Conservation (phyloP, 2,797 vertebrate genomes). For the Cyclura pinguis region DNA sequence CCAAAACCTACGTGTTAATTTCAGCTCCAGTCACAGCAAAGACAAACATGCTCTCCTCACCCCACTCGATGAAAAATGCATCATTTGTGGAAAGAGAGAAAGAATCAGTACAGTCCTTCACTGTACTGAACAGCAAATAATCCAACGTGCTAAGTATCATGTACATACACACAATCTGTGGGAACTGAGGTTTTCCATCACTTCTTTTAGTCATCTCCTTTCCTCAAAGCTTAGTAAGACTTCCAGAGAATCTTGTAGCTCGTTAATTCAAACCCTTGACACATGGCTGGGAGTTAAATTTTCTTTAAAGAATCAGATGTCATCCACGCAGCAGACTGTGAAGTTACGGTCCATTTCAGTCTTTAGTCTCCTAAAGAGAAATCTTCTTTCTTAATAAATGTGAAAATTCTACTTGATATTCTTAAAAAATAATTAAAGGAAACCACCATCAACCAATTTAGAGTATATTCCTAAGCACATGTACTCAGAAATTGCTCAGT, state of each 20-base stretch:
- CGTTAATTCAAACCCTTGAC: conserved; percentile 57
- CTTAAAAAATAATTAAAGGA: background rate
- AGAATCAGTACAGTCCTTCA: conserved; percentile 26
- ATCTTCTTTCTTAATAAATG: background rate
- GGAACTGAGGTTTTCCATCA: background rate
- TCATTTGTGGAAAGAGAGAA: conserved; percentile 25
- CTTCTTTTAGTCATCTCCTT: conserved; percentile 26
- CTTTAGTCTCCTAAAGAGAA: background rate
- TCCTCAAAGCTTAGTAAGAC: conserved; percentile 54
- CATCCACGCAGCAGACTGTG: conserved; percentile 2
- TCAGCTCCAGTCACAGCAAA: conserved; percentile 67
- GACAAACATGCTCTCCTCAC: conserved; percentile 44
- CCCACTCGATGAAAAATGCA: conserved; percentile 25
- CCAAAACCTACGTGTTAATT: conserved; percentile 71
- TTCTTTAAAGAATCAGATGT: conserved; percentile 49
- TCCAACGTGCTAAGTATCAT: conserved; percentile 14
- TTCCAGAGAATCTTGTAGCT: conserved; percentile 58
- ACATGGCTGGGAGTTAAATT: conserved; percentile 53
- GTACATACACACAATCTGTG: conserved; percentile 24
- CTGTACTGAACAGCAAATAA: conserved; percentile 40
- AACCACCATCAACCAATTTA: background rate
- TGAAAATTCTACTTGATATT: background rate
- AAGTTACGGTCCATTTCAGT: conserved; percentile 9
- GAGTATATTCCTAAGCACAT: no score
- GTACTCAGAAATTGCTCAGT: background rate